Base-by-base conservation (phyloP, 2,113 vertebrate genomes). In the Callaeas wilsoni region DNA sequence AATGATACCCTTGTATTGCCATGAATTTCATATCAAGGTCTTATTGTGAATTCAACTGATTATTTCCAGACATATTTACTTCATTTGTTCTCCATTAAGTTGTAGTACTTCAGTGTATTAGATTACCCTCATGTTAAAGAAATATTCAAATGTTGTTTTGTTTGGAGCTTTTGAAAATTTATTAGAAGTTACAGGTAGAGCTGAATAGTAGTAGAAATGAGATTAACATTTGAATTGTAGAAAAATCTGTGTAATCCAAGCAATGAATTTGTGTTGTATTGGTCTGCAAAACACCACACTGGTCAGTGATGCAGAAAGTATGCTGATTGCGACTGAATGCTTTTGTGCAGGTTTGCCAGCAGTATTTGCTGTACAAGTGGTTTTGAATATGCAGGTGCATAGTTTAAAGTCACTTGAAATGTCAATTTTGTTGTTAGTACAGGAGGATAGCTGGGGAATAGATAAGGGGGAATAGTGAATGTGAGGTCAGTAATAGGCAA, bases 231-330 rank as follows among this genome's bases (percentile, higher is more conserved):
- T 63, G 52, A 82, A 56, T 47, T 83, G 46, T 76, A 53, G 74
- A 91, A 69, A 95, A 91, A 84, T 63, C 27, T 47, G 9, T 68
- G 27, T 87, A 91, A 89, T 84, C 49, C 52, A 68, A 27, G 17
- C 69, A 56, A 20, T 44, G 69, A 79, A 41, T 87, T 82, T 87
- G 49, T 74, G 47, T 87, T 93, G 41, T 69, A 21, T 35, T 76
- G 56, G 30, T 87, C 56, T 91, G 87, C 44, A 76, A 82, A 93
- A 76, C 65, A n/a, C 35, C 22, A n/a, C 20, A 7, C 9, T 76
- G 59, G 18, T 60, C 90, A 95, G 12, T 75, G 85, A 76, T 91
- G 94, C 82, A 85, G 85, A 96, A 97, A 83, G 78, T 87, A 23
- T 83, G 95, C 94, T 93, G 94, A 95, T 53, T 21, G 74, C 0